These are phyloP conservation scores for Harlomillsia oculata DNA, from an alignment of 1,140 invertebrate species.

Conservation along the genomic window DNA sequence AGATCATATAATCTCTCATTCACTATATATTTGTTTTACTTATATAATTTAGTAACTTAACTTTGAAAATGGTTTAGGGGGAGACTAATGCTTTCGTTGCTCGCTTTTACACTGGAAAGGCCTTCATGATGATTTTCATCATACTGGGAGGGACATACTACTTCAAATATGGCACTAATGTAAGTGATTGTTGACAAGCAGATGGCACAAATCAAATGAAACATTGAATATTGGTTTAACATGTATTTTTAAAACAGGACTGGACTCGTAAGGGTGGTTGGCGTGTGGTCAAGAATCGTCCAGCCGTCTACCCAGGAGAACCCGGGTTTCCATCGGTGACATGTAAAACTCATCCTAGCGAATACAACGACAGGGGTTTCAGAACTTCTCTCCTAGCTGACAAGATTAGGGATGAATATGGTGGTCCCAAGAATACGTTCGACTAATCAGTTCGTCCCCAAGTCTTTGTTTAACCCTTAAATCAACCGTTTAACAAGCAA, in stretches of 20 bases:
- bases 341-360: conserved; percentile 46
- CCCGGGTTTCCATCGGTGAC: conserved; percentile 51
- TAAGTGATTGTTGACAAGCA: conserved; percentile 43
- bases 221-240: not conserved
- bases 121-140: conserved; percentile 44
- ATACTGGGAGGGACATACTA: conserved; percentile 55
- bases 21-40: no score
- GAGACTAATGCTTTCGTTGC: conserved; percentile 43
- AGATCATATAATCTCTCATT: no score
- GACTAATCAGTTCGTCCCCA: no score
- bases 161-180: conserved; percentile 65
- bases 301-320: conserved; percentile 52
- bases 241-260: conserved; percentile 5
- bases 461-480: no score
- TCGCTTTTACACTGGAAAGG: conserved; percentile 55
- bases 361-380: conserved; percentile 60
- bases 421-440: no score
- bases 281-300: conserved; percentile 47
- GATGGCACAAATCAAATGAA: not conserved
- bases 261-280: conserved; percentile 49
- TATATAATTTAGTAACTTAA: not conserved
- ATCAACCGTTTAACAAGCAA: no score
- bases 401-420: not conserved
- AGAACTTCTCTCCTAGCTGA: conserved; percentile 44
- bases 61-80: conserved; percentile 45